These are phyloP conservation scores for Pachyrhynchus sulphureomaculatus DNA, from an alignment of 1,140 invertebrate species.

Conservation along the genomic window DNA sequence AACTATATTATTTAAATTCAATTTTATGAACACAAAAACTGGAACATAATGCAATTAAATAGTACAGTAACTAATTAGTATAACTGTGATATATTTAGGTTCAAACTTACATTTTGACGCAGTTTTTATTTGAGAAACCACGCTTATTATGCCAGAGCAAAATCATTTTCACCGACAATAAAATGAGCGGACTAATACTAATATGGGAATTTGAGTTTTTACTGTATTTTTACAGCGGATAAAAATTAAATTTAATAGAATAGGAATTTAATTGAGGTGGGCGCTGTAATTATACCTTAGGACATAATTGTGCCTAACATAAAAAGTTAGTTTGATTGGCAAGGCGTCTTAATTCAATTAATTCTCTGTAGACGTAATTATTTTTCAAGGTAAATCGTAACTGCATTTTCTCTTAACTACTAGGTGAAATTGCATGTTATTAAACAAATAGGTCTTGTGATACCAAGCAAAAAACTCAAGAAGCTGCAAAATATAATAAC, in stretches of 20 bases:
- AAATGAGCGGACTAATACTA: not conserved
- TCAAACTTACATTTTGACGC: too few species aligned
- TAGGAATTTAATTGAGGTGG: conserved; percentile 19
- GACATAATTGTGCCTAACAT: conserved; percentile 2
- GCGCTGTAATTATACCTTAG: conserved; percentile 11
- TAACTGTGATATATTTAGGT: too few species aligned
- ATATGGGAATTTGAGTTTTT: not conserved
- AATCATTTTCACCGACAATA: not conserved
- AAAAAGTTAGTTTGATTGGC: not conserved
- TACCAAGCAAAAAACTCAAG: too few species aligned
- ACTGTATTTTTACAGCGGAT: not conserved
- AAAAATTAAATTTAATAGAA: conserved; percentile 10
- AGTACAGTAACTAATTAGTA: too few species aligned
- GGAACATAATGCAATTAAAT: too few species aligned
- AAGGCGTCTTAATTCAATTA: conserved; percentile 12
- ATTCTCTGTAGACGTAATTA: conserved; percentile 11
- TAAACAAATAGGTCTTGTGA: not conserved
- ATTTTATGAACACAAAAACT: too few species aligned
- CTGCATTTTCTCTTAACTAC: conserved; percentile 1
- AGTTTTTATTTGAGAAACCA: too few species aligned
- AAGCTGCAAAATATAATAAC: too few species aligned
- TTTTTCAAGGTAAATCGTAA: conserved; percentile 12
- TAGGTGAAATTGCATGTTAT: not conserved
- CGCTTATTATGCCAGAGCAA: too few species aligned
- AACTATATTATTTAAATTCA: too few species aligned